Percentiles rank a stretch among this genome's conserved stretches.
These are phyloP conservation scores for Otolemur garnettii DNA, from an alignment of 2,113 vertebrate genomes.

Conservation along the genomic window DNA sequence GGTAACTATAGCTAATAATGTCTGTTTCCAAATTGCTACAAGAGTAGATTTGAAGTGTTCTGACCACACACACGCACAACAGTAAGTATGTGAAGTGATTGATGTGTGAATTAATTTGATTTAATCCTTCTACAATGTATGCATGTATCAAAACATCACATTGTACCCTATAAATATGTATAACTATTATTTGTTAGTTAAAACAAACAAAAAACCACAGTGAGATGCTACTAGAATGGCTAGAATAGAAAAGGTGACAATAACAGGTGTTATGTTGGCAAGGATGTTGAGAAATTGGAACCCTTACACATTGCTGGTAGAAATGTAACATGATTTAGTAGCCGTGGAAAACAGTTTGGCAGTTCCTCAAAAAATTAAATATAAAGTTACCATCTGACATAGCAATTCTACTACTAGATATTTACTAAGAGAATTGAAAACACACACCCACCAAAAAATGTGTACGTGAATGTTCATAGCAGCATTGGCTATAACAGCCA, in stretches of 20 bases:
- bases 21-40: neutral
- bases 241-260: slow-evolving; percentile 14
- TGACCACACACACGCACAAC: neutral
- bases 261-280: neutral
- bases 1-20: neutral
- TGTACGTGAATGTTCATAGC: neutral
- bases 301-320: neutral
- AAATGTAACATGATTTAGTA: neutral
- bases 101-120: neutral
- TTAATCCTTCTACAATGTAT: neutral
- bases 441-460: neutral
- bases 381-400: neutral
- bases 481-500: neutral
- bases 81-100: neutral
- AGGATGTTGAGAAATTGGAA: slow-evolving; percentile 18
- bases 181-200: neutral
- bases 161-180: neutral
- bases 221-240: neutral
- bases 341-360: neutral
- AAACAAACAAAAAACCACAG: neutral
- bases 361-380: slow-evolving; percentile 4
- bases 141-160: neutral
- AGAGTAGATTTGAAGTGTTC: neutral
- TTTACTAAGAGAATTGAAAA: neutral
- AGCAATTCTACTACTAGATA: slow-evolving; percentile 20